A percentile compares a stretch with the other conserved stretches of the same genome.
Conservation (phyloP, 23 tunicate genomes). For the Corella eumyota region DNA sequence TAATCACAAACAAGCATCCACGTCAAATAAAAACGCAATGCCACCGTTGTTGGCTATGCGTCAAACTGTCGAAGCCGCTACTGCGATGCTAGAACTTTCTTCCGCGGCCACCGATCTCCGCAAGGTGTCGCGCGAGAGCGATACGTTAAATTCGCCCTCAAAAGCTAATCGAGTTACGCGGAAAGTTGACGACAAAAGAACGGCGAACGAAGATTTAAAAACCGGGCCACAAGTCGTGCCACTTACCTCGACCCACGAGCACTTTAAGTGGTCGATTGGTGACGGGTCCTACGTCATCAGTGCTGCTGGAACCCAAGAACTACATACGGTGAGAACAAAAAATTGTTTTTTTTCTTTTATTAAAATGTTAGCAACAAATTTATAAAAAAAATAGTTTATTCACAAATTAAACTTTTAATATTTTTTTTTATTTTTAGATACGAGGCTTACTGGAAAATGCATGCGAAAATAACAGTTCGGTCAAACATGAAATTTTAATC, state of each 20-base stretch:
- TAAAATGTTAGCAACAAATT: no score
- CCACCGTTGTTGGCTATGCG: no score
- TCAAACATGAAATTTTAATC: constrained; percentile 26
- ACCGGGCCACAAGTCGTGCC: constrained; percentile 17
- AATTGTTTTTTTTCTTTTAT: constrained; percentile 1
- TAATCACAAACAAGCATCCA: no score
- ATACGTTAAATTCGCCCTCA: no score
- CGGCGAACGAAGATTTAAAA: no score
- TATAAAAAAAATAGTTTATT: no score
- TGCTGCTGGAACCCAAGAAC: constrained; percentile 42
- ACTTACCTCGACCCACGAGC: constrained; percentile 4
- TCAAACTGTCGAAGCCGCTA: no score
- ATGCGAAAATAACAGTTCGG: not conserved
- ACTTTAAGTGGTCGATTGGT: constrained; percentile 44
- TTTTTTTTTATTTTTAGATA: constrained; percentile 1
- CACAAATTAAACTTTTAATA: not conserved
- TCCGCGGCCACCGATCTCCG: no score
- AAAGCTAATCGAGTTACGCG: no score
- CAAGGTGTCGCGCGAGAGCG: no score
- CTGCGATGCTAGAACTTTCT: constrained; percentile 44
- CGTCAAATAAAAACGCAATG: no score
- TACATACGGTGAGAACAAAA: constrained; percentile 33
- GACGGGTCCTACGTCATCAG: constrained; percentile 53
- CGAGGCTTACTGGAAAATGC: constrained; percentile 13
- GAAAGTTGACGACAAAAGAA: no score